phyloP scores from a whole-genome alignment of 2,888 invertebrate species.

The Agrotis exclamationis region DNA sequence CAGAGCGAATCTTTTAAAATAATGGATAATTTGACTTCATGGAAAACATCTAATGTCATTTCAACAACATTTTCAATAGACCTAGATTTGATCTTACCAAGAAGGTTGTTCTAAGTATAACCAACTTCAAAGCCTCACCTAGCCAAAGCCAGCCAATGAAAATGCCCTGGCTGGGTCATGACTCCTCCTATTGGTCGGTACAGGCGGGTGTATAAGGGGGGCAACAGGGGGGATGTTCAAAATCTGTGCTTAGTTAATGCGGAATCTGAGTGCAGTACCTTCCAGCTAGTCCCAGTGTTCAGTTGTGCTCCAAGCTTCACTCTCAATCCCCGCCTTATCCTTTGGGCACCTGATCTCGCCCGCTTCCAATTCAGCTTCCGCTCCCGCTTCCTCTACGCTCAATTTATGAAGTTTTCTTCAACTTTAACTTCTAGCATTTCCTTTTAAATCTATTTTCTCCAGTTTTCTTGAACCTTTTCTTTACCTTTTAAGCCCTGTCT shows the following conservation, averaged over 20 bases:
- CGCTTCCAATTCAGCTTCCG: not conserved
- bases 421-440: no score
- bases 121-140: no score
- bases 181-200: constrained; percentile 14
- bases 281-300: not conserved
- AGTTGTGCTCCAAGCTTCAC: constrained; percentile 8
- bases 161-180: no score
- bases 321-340: not conserved
- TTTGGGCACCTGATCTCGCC: not conserved
- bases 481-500: not conserved
- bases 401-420: no score
- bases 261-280: constrained; percentile 19
- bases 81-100: not conserved
- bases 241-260: not conserved
- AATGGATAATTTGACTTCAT: no score
- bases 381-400: not conserved
- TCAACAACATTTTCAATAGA: not conserved
- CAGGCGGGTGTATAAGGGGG: constrained; percentile 16
- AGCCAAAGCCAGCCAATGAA: constrained; percentile 1
- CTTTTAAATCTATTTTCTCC: not conserved
- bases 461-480: not conserved
- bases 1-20: not conserved
- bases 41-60: no score
- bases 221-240: constrained; percentile 2
- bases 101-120: not conserved